phyloP scores from a whole-genome alignment of 2,888 invertebrate genomes.

The Trachelus tabidus region DNA sequence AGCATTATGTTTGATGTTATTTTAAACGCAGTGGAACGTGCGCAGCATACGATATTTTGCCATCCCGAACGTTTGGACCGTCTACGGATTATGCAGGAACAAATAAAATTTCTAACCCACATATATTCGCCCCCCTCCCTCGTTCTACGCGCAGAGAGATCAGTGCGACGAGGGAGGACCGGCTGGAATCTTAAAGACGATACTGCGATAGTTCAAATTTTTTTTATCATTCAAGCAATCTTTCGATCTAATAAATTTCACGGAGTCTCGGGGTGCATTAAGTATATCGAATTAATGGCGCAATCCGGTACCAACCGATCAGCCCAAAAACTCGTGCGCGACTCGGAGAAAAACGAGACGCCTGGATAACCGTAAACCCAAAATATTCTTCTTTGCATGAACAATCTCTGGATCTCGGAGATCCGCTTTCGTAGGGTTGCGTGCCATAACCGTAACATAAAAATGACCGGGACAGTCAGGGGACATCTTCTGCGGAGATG shows the following conservation, averaged over 20 bases:
- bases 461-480: not conserved
- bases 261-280: not conserved
- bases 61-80: conserved; percentile 12
- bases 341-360: not conserved
- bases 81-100: conserved; percentile 15
- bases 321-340: not conserved
- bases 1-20: conserved; percentile 47
- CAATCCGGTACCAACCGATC: not conserved
- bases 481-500: not conserved
- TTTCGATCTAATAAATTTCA: not conserved
- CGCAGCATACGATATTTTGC: conserved; percentile 30
- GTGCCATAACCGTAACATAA: not conserved
- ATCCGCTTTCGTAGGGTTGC: not conserved
- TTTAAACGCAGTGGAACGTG: conserved; percentile 40
- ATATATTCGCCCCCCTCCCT: not conserved
- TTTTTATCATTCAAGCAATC: not conserved
- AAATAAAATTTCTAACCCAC: conserved; percentile 23
- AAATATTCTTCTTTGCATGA: not conserved
- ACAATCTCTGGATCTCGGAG: not conserved
- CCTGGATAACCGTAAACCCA: not conserved
- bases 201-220: not conserved
- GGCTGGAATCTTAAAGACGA: not conserved
- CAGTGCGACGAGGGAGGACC: not conserved
- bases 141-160: too few relatives aligned
- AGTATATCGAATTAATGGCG: not conserved